Base-by-base conservation (phyloP, 64 coral and sea anemone genomes). In the Stichodactyla mertensii region DNA sequence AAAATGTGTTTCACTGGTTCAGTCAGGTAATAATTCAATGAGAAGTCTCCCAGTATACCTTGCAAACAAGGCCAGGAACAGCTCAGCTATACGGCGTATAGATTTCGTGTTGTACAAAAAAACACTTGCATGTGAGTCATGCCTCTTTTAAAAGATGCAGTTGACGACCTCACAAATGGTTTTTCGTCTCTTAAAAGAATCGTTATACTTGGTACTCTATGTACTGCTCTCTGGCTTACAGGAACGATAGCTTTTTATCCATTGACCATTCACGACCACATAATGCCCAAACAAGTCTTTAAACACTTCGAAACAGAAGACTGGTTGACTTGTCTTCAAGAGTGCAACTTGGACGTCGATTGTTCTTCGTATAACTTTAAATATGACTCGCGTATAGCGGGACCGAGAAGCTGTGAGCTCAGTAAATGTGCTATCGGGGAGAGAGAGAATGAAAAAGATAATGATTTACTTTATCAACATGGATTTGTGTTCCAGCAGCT, bases 291-390 rank as follows among this genome's bases (percentile, higher is more conserved):
- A 19, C 15, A 55, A 81, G n/a, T 81, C 7, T 81, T 20, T 81
- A 45, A 20, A 18, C 16, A 11, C 9, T 15, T 81, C 9, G 52
- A 81, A 20, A 54, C 18, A 7, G 14, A 81, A 81, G 78, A 54
- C 51, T 81, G 78, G 78, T 4, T 81, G 78, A 18, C 36, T 20
- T 81, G 78, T 52, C 16, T 81, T 2, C 51, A 53, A 20, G 36
- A 53, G 53, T 81, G 78, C 53, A 14, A 81, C 26, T 81, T 12
- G 5, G 78, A 81, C n/a, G 16, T 6, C 78, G 78, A 81, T 20
- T 81, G 78, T 81, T 81, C 78, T 12, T 81, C 78, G 36, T 81
- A 81, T 55, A 81, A 81, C 78, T 81, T 81, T 51, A 81, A 81
- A 81, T 55, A 53, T 20, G 16, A 81, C 78, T 52, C 27, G 4